phyloP scores from a whole-genome alignment of 2,113 vertebrate genomes.

The Meleagris gallopavo region DNA sequence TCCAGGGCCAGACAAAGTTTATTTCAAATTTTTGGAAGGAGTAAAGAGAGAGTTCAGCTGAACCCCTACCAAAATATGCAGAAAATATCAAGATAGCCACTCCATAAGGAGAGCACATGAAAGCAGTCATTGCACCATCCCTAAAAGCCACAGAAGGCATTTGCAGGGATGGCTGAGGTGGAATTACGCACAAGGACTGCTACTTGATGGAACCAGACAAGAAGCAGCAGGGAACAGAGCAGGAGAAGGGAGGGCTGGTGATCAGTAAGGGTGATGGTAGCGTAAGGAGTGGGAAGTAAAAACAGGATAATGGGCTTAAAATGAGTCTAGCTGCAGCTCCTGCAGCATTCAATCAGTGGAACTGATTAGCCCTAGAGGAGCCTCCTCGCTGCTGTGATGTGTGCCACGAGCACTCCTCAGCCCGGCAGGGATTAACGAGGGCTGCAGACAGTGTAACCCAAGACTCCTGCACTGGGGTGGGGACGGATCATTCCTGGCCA shows the following conservation, averaged over 20 bases:
- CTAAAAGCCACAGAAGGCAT: fast-evolving
- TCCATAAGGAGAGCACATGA: neutral
- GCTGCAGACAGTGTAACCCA: neutral
- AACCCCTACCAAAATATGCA: constrained; percentile 11
- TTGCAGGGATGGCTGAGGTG: neutral
- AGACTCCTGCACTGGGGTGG: neutral
- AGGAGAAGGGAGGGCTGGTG: neutral
- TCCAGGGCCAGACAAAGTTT: neutral
- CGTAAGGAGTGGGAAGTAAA: neutral
- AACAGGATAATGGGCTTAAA: too few relatives aligned
- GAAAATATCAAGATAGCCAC: neutral
- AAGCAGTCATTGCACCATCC: neutral
- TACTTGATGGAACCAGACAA: neutral
- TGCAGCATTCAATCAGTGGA: too few relatives aligned
- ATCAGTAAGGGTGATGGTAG: neutral
- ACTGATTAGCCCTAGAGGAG: neutral
- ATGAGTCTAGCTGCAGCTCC: too few relatives aligned
- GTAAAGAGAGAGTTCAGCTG: neutral
- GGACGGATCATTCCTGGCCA: neutral
- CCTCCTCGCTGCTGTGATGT: fast-evolving
- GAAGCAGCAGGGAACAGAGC: neutral
- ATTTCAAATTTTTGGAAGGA: constrained; percentile 22
- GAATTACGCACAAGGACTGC: neutral
- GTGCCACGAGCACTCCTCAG: neutral
- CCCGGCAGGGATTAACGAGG: neutral